phyloP scores from a whole-genome alignment of 1,140 invertebrate genomes.

The Heliothis subflexa region DNA sequence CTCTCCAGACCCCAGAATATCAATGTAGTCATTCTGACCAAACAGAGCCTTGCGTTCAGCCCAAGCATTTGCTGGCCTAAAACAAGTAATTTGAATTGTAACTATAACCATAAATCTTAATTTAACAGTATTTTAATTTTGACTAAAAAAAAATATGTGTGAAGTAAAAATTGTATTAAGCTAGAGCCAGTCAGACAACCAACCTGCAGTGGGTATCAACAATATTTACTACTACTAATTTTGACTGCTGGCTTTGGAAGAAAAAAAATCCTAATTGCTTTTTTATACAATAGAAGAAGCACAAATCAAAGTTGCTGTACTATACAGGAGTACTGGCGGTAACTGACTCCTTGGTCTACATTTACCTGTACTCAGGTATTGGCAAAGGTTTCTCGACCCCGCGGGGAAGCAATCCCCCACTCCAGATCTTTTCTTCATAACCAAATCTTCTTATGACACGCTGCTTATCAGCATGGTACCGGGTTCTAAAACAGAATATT shows the following conservation, averaged over 20 bases:
- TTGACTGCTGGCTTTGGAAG: too few species aligned
- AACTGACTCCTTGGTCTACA: background rate
- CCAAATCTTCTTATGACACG: conserved; percentile 89
- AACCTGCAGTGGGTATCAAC: too few species aligned
- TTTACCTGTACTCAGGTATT: conserved; percentile 89
- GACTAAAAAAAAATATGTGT: background rate
- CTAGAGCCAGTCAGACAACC: too few species aligned
- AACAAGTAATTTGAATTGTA: conserved; percentile 47
- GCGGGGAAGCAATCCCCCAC: conserved; percentile 90
- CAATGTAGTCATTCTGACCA: conserved; percentile 99
- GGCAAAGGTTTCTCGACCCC: conserved; percentile 84
- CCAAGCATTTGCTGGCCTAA: conserved; percentile 91
- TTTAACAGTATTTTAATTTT: background rate
- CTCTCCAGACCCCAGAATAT: conserved; percentile 94
- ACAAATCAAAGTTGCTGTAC: too few species aligned
- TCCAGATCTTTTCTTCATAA: conserved; percentile 89
- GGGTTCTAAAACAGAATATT: conserved; percentile 66
- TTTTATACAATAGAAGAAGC: too few species aligned
- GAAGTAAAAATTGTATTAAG: too few species aligned
- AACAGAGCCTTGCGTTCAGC: conserved; percentile 91
- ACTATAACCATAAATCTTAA: too few species aligned
- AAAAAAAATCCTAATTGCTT: too few species aligned
- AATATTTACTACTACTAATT: too few species aligned
- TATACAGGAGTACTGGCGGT: too few species aligned
- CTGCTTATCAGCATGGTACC: conserved; percentile 90